Evolutionary conservation across 2,888 invertebrate species (phyloP).

Genomic region (Keiferia lycopersicella): DNA sequence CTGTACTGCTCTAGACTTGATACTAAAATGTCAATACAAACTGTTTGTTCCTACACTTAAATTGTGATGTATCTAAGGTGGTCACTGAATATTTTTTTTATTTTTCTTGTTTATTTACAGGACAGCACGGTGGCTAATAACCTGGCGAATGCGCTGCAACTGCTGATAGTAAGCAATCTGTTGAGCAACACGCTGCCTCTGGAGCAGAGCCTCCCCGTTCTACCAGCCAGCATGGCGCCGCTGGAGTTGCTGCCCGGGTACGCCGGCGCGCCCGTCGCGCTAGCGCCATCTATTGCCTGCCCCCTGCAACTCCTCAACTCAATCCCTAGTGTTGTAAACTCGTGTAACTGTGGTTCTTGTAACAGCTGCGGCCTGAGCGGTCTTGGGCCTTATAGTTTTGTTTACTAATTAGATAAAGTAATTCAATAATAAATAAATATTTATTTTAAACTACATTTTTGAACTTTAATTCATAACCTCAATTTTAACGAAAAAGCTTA

Average conservation of each 20-base stretch:
- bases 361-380: conserved; percentile 10
- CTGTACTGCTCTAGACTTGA: too few species aligned
- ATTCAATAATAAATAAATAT: conserved; percentile 12
- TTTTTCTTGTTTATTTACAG: conserved; percentile 34
- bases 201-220: conserved; percentile 5
- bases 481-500: too few species aligned
- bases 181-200: conserved; percentile 58
- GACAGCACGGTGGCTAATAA: conserved; percentile 67
- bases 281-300: neutral
- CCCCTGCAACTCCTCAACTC: neutral
- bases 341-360: conserved; percentile 2
- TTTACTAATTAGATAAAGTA: neutral
- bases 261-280: conserved; percentile 8
- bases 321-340: neutral
- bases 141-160: conserved; percentile 63
- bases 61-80: too few species aligned
- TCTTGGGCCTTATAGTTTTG: conserved; percentile 20
- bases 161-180: conserved; percentile 64
- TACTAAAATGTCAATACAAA: too few species aligned
- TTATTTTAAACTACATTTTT: neutral
- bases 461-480: neutral
- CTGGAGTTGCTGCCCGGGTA: neutral
- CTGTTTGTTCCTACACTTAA: too few species aligned
- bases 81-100: too few species aligned
- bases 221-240: neutral